Conservation (phyloP, 1,140 invertebrate genomes). For the Bombus confusus region DNA sequence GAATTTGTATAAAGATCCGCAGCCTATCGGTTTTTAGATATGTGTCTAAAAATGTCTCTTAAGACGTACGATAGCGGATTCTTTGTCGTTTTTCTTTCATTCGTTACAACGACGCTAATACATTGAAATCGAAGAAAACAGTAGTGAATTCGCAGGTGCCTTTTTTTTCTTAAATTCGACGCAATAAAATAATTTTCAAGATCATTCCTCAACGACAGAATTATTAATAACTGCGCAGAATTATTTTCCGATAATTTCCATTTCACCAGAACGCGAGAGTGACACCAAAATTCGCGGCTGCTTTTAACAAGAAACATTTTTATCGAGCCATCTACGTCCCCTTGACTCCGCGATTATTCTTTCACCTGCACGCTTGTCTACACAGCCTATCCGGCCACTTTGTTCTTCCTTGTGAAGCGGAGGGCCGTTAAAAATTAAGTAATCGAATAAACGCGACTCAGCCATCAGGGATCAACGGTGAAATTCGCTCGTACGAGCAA, state of each 20-base stretch:
- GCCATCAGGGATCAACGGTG: slow-evolving; percentile 58
- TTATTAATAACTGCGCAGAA: background rate
- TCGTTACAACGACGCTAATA: too few species aligned
- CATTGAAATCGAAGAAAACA: too few species aligned
- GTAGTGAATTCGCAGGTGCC: too few species aligned
- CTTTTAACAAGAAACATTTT: background rate
- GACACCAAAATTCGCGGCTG: background rate
- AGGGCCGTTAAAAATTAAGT: slow-evolving; percentile 53
- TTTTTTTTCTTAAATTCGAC: background rate
- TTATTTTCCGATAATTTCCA: background rate
- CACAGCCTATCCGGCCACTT: slow-evolving; percentile 9
- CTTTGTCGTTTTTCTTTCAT: too few species aligned
- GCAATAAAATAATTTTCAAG: background rate
- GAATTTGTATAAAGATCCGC: too few species aligned
- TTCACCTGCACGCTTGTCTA: slow-evolving; percentile 12
- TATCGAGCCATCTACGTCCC: background rate
- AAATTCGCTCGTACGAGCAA: slow-evolving; percentile 66
- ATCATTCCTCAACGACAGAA: background rate
- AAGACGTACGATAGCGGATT: too few species aligned
- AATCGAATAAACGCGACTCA: slow-evolving; percentile 61
- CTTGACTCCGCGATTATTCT: slow-evolving; percentile 4
- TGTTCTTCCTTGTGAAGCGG: slow-evolving; percentile 51
- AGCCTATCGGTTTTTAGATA: too few species aligned
- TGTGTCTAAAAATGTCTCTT: too few species aligned
- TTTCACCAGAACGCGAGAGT: background rate